These are phyloP conservation scores for Lithosia quadra DNA, from an alignment of 2,888 invertebrate species.

Conservation along the genomic window DNA sequence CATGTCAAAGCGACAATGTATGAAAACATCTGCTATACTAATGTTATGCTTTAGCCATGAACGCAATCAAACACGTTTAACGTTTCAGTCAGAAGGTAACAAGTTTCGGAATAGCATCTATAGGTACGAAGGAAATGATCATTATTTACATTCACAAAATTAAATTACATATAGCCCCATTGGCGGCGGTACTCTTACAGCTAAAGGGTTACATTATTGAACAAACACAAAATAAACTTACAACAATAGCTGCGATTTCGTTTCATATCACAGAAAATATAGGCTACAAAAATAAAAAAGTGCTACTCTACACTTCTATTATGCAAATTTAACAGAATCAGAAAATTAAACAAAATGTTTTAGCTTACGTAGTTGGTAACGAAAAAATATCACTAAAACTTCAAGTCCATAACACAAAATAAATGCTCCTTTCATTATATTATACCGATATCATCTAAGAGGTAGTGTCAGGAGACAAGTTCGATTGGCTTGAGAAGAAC, in stretches of 20 bases:
- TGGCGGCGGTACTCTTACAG: constrained; percentile 32
- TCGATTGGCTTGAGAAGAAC: constrained; percentile 35
- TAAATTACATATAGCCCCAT: constrained; percentile 34
- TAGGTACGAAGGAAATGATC: neutral
- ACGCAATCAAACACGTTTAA: constrained; percentile 4
- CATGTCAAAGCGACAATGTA: neutral
- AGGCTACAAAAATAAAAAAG: constrained; percentile 61
- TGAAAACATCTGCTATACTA: neutral
- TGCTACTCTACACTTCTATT: constrained; percentile 40
- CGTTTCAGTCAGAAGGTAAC: neutral
- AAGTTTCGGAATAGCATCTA: constrained; percentile 8
- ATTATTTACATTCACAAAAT: constrained; percentile 6
- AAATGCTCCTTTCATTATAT: constrained; percentile 73
- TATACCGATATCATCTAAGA: constrained; percentile 64
- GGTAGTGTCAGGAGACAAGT: constrained; percentile 61
- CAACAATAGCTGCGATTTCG: constrained; percentile 63
- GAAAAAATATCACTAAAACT: constrained; percentile 79
- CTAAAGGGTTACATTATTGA: constrained; percentile 40
- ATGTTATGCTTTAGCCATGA: neutral
- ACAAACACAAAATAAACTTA: constrained; percentile 55
- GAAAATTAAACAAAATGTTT: constrained; percentile 63
- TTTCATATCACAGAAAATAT: constrained; percentile 72
- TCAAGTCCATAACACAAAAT: constrained; percentile 60
- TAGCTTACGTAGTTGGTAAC: constrained; percentile 79
- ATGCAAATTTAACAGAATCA: constrained; percentile 56